Conservation (phyloP, 2,888 invertebrate species). For the Spicauda simplicius region DNA sequence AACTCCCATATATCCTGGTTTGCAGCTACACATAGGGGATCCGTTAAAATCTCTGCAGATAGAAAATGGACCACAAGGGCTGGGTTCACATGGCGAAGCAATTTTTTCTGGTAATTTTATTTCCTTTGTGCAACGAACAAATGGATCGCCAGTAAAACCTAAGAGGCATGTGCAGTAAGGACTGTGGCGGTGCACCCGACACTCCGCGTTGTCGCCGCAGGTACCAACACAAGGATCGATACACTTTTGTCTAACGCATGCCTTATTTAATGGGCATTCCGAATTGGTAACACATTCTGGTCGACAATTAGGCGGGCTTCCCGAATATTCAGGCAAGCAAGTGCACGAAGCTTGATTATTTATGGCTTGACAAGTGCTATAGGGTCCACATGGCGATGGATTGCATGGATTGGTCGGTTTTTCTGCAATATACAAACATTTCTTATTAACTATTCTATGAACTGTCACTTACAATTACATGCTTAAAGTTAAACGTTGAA, state of each 20-base stretch:
- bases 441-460: background rate
- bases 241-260: conserved; percentile 91
- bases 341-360: conserved; percentile 88
- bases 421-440: conserved; percentile 50
- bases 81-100: conserved; percentile 84
- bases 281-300: conserved; percentile 92
- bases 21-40: conserved; percentile 86
- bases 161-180: conserved; percentile 90
- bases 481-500: background rate
- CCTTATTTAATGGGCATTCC: conserved; percentile 91
- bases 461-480: background rate
- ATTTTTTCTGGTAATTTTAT: conserved; percentile 83
- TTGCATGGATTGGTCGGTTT: conserved; percentile 86
- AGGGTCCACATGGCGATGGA: conserved; percentile 92
- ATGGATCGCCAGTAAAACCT: conserved; percentile 91
- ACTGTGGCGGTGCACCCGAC: conserved; percentile 87
- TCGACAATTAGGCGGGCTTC: conserved; percentile 90
- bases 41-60: conserved; percentile 83
- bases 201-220: conserved; percentile 89
- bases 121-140: conserved; percentile 78
- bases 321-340: conserved; percentile 88
- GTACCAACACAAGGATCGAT: conserved; percentile 92
- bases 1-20: conserved; percentile 86
- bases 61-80: conserved; percentile 89
- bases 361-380: conserved; percentile 87